These are phyloP conservation scores for Thaumetopoea pityocampa DNA, from an alignment of 1,140 invertebrate species.

Conservation along the genomic window DNA sequence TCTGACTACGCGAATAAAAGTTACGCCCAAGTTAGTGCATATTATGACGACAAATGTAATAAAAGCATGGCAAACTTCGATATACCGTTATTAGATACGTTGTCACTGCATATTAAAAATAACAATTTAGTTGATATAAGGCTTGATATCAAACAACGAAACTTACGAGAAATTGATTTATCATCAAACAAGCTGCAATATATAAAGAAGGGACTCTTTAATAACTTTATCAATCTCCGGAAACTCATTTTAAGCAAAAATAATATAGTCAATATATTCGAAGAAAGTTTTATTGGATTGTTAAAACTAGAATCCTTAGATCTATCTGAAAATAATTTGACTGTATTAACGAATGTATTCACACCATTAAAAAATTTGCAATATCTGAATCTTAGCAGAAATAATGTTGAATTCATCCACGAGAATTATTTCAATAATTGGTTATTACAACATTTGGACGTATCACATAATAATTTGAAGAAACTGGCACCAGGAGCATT, in stretches of 20 bases:
- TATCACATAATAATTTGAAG: constrained; percentile 86
- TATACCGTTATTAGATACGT: constrained; percentile 45
- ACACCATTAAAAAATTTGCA: constrained; percentile 78
- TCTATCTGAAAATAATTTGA: constrained; percentile 78
- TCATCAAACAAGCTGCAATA: constrained; percentile 63
- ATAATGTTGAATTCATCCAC: constrained; percentile 81
- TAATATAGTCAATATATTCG: constrained; percentile 49
- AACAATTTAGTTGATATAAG: constrained; percentile 54
- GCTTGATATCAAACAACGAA: constrained; percentile 41
- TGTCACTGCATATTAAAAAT: constrained; percentile 52
- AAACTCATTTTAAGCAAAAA: constrained; percentile 66
- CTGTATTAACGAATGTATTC: constrained; percentile 77
- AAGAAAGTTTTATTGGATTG: constrained; percentile 71
- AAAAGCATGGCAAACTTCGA: constrained; percentile 42
- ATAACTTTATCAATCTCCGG: constrained; percentile 54
- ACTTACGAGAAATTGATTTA: constrained; percentile 61
- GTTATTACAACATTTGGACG: constrained; percentile 85
- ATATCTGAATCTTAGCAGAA: constrained; percentile 83
- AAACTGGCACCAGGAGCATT: constrained; percentile 83
- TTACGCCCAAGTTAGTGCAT: constrained; percentile 37
- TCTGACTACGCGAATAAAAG: constrained; percentile 47
- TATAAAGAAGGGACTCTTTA: constrained; percentile 55
- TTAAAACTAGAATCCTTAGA: constrained; percentile 77
- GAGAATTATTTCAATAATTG: constrained; percentile 75
- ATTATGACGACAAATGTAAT: constrained; percentile 45